Conservation (phyloP, 2,797 vertebrate genomes). For the Lophius americanus region DNA sequence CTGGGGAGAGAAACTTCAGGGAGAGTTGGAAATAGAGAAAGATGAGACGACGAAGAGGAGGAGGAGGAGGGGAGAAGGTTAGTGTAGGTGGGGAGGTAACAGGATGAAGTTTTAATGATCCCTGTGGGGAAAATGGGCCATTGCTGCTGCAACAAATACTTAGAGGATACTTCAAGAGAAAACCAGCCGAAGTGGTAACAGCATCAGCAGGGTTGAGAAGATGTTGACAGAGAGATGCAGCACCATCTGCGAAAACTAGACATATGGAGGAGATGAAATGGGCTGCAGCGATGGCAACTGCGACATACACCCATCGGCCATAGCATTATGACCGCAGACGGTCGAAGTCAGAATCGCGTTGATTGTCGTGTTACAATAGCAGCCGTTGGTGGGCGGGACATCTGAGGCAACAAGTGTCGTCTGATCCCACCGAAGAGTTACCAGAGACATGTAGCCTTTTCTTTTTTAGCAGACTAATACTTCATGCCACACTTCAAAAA, state of each 20-base stretch:
- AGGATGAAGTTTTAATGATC: slow-evolving; percentile 72
- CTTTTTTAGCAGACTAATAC: no score
- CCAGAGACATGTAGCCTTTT: no score
- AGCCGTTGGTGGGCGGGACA: no score
- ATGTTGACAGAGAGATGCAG: slow-evolving; percentile 1
- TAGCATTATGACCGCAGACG: no score
- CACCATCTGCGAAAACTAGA: background rate
- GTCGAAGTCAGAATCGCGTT: no score
- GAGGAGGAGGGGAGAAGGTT: slow-evolving; percentile 53
- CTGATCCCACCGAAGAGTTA: no score
- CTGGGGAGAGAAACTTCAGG: slow-evolving; percentile 69
- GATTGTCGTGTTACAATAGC: no score
- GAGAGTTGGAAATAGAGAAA: slow-evolving; percentile 52
- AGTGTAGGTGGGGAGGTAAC: slow-evolving; percentile 66
- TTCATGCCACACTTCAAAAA: no score
- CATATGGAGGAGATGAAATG: no score
- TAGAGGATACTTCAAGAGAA: slow-evolving; percentile 20
- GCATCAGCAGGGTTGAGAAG: slow-evolving; percentile 1
- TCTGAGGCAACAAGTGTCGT: no score
- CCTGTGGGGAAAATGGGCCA: slow-evolving; percentile 69
- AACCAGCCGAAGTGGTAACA: slow-evolving; percentile 8
- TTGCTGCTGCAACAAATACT: slow-evolving; percentile 50
- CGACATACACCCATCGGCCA: no score
- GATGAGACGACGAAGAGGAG: slow-evolving; percentile 43
- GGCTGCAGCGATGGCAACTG: no score